Conservation (phyloP, 2,113 vertebrate genomes). For the Bucco capensis region DNA sequence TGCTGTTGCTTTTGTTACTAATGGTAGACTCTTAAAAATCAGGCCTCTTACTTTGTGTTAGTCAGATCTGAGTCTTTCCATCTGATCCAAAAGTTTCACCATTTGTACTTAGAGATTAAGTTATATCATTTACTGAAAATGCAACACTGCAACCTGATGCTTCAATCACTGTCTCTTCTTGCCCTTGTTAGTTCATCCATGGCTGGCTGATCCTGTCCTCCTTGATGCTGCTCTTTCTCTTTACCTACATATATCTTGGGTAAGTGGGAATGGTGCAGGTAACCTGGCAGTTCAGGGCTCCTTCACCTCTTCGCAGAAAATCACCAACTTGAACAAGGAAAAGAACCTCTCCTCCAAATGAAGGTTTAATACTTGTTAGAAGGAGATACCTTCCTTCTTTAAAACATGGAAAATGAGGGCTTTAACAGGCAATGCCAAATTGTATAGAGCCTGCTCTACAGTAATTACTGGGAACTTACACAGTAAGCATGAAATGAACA, state of each 20-base stretch:
- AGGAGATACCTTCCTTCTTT: not conserved
- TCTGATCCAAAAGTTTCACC: not conserved
- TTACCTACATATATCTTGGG: slow-evolving; percentile 96
- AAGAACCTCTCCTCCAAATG: not conserved
- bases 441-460: not conserved
- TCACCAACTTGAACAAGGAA: not conserved
- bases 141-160: not conserved
- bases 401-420: not conserved
- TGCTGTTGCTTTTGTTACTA: not conserved
- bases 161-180: not conserved
- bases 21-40: not conserved
- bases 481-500: not conserved
- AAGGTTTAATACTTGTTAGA: not conserved
- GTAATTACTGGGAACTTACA: not conserved
- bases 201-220: slow-evolving; percentile 97
- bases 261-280: slow-evolving; percentile 23
- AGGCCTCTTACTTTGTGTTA: not conserved
- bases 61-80: not conserved
- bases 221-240: slow-evolving; percentile 94
- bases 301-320: not conserved
- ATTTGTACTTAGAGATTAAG: not conserved
- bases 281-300: not conserved
- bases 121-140: not conserved
- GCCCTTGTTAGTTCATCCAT: slow-evolving; percentile 87
- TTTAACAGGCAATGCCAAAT: not conserved